These are phyloP conservation scores for Triplophysa dalaica DNA, from an alignment of 2,113 vertebrate species.

Conservation along the genomic window DNA sequence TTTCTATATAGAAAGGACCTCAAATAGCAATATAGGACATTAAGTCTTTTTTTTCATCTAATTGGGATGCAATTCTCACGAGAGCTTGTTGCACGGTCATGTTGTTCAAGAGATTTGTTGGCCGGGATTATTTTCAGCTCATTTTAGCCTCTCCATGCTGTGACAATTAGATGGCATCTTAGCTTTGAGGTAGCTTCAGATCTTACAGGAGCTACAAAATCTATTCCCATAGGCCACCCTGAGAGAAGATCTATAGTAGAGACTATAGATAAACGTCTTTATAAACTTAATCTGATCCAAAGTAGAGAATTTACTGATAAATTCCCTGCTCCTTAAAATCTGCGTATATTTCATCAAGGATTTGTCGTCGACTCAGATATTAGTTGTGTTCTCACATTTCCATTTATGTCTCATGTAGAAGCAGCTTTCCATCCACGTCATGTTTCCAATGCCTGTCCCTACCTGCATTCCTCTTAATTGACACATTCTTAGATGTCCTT, in stretches of 20 bases:
- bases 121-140: slow-evolving; percentile 46
- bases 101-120: slow-evolving; percentile 42
- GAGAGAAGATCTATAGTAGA: background rate
- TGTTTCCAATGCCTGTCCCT: background rate
- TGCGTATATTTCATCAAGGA: too few species aligned
- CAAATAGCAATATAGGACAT: slow-evolving; percentile 36
- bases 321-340: background rate
- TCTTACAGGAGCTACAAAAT: slow-evolving; percentile 1
- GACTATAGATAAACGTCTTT: slow-evolving; percentile 1
- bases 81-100: slow-evolving; percentile 18
- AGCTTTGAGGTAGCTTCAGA: background rate
- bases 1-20: slow-evolving; percentile 6
- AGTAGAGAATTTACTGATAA: slow-evolving; percentile 1
- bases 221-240: background rate
- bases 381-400: background rate
- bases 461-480: slow-evolving; percentile 25
- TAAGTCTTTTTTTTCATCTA: slow-evolving; percentile 30
- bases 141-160: slow-evolving; percentile 30
- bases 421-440: background rate
- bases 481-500: slow-evolving; percentile 25
- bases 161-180: slow-evolving; percentile 23
- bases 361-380: too few species aligned
- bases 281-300: background rate
- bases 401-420: background rate
- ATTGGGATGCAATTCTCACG: slow-evolving; percentile 45